Evolutionary conservation across 1,140 invertebrate genomes (phyloP).

Genomic region (Globodera rostochiensis): DNA sequence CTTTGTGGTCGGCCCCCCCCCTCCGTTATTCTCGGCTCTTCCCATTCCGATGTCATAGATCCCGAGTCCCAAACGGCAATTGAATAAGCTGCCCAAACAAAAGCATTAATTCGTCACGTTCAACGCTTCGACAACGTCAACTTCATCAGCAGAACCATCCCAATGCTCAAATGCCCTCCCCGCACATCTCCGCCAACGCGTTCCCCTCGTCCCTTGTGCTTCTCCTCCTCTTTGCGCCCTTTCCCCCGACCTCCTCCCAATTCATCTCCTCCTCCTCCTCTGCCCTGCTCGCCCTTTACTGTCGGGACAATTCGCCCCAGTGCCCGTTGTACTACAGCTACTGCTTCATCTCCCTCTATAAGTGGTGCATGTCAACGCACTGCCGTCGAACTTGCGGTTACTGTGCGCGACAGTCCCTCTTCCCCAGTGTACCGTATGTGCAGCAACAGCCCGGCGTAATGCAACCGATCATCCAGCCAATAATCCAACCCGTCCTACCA

Average conservation of each 20-base stretch:
- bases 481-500: background rate
- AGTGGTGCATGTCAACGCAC: slow-evolving; percentile 21
- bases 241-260: background rate
- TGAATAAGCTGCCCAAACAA: too few relatives aligned
- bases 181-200: too few relatives aligned
- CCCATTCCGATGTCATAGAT: background rate
- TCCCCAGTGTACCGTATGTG: too few relatives aligned
- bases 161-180: too few relatives aligned
- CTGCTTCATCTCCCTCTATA: slow-evolving; percentile 28
- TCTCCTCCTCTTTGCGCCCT: too few relatives aligned
- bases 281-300: background rate
- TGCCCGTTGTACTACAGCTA: slow-evolving; percentile 10
- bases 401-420: background rate
- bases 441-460: background rate
- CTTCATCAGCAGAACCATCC: too few relatives aligned
- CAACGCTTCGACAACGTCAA: too few relatives aligned
- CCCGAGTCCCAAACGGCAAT: too few relatives aligned
- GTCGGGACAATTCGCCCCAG: background rate
- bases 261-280: background rate
- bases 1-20: too few relatives aligned
- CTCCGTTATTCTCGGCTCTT: background rate
- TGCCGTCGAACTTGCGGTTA: slow-evolving; percentile 30
- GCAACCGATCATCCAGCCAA: background rate
- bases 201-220: background rate
- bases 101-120: too few relatives aligned